Evolutionary conservation across 2,797 vertebrate species (phyloP).

Genomic region (Falco concolor): DNA sequence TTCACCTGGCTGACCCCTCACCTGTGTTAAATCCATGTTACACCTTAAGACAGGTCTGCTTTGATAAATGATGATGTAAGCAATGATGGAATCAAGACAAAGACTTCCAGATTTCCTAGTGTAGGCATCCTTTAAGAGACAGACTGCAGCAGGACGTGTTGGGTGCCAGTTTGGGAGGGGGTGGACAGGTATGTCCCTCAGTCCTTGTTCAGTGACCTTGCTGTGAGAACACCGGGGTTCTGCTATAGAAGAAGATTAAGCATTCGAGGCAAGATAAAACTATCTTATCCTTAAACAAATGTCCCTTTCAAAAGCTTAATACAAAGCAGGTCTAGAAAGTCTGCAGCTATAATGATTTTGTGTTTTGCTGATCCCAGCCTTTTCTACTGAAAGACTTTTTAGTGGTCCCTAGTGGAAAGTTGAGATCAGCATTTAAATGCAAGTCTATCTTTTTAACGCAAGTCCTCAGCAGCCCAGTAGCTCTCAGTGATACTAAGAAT

Average conservation of each 20-base stretch:
- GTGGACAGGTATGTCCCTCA: background rate
- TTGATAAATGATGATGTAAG: background rate
- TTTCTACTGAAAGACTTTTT: constrained; percentile 79
- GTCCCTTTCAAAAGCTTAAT: constrained; percentile 74
- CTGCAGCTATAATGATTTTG: constrained; percentile 76
- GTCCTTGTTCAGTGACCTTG: constrained; percentile 11
- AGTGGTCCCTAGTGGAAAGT: constrained; percentile 76
- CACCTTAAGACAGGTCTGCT: background rate
- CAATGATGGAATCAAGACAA: background rate
- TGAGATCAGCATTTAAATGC: constrained; percentile 80
- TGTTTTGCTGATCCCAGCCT: constrained; percentile 79
- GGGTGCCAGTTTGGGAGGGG: background rate
- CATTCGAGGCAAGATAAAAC: constrained; percentile 59
- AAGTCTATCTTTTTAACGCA: constrained; percentile 74
- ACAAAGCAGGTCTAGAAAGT: constrained; percentile 74
- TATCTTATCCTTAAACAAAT: constrained; percentile 78
- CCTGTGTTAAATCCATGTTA: background rate
- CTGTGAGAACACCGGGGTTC: background rate
- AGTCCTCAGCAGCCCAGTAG: constrained; percentile 66
- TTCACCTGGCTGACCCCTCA: background rate
- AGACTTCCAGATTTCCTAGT: background rate
- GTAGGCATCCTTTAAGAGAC: background rate
- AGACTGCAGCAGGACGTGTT: background rate
- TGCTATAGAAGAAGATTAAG: constrained; percentile 40
- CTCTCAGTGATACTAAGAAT: constrained; percentile 62